Evolutionary conservation across 1,140 invertebrate genomes (phyloP), one percentile per base, ranked within the genome.

Genomic region (Aporrectodea caliginosa): DNA sequence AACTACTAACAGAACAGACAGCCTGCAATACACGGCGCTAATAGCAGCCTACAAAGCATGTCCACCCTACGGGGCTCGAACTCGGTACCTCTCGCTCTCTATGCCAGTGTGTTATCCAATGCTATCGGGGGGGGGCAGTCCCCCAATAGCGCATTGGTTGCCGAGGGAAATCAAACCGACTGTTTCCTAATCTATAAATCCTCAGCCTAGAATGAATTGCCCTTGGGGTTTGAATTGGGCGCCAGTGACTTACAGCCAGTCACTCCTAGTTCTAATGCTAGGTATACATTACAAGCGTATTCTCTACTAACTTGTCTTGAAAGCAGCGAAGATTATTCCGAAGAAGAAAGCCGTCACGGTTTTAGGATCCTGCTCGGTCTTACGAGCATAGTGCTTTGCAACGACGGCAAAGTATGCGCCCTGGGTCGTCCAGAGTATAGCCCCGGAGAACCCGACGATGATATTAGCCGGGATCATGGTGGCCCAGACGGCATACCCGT

Each of bases 301-400:
- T 2, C 68, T 30, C 31, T 33, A 83, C 86, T 84, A 78, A 88
- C 96, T 94, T 0, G 94, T 94, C 86, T 98, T 97, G 92, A 97
- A 98, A 78, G 96, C 92, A 80, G 98, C 92, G 90, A 98, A 98
- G 92, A 99, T 98, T 90, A 98, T 94, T 31, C 97, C 97, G 88
- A 98, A 99, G 91, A 98, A 98, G 83, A 94, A 88, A 68, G 96
- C 94, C 77, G 98, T 94, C 81, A 97, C 94, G 2, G 93, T 93
- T 86, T 97, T 95, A 2, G 93, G 92, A 0, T 93, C 91, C 84
- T 96, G 84, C 0, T 84, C 83, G 0, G 86, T 89, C 30, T 89
- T 76, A 34, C 84, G 83, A 0, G 90, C 85, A 79, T 90, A 91
- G 80, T 96, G 93, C 69, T 94, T 93, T 43, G 93, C 95, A 12